Percentiles rank a stretch among this genome's conserved stretches.
These are phyloP conservation scores for Halcyon chelicuti DNA, from an alignment of 2,797 vertebrate genomes.

Conservation along the genomic window DNA sequence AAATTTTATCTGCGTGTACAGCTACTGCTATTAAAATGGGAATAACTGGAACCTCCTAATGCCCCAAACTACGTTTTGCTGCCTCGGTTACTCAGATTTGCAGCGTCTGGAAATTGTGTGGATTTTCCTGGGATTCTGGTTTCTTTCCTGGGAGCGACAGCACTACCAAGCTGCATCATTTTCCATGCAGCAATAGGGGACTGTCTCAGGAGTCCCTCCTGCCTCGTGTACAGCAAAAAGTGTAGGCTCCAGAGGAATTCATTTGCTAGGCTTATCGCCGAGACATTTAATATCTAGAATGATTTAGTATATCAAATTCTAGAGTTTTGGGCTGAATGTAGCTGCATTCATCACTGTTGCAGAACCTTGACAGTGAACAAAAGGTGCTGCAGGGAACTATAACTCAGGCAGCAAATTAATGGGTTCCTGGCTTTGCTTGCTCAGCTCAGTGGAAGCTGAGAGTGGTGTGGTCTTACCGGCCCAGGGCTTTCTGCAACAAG, in stretches of 20 bases:
- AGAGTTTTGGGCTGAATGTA: conserved; percentile 44
- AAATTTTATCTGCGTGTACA: neutral
- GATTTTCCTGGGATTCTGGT: neutral
- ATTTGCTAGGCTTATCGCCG: conserved; percentile 4
- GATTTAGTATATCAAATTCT: conserved; percentile 31
- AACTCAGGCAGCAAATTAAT: conserved; percentile 66
- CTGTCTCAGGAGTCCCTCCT: neutral
- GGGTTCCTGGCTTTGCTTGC: conserved; percentile 35
- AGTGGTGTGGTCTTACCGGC: neutral
- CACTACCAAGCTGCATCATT: neutral
- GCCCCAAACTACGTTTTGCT: neutral
- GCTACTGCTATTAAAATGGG: neutral
- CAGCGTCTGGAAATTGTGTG: neutral
- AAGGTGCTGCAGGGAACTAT: conserved; percentile 64
- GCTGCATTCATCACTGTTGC: conserved; percentile 62
- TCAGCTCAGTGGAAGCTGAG: conserved; percentile 21
- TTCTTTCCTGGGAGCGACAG: neutral
- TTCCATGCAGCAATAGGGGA: neutral
- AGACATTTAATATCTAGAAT: conserved; percentile 42
- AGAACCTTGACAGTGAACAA: conserved; percentile 64
- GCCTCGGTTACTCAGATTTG: neutral
- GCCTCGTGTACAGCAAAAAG: neutral
- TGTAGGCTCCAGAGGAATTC: conserved; percentile 25
- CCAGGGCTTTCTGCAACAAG: neutral
- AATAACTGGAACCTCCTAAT: neutral